Evolutionary conservation across 2,113 vertebrate species (phyloP).

Genomic region (Macroglossus sobrinus): DNA sequence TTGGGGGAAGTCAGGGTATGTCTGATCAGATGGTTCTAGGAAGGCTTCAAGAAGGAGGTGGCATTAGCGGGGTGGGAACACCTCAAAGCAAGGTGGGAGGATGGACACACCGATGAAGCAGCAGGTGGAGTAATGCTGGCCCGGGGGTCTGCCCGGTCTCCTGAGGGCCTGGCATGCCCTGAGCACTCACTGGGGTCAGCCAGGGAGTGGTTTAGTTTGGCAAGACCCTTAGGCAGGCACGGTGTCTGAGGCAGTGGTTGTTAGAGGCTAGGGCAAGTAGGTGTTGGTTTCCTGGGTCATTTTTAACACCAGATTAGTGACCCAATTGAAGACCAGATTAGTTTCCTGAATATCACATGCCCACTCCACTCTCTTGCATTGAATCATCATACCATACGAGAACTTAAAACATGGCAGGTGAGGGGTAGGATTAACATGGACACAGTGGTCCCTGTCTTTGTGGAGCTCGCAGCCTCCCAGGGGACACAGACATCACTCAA

Average conservation of each 20-base stretch:
- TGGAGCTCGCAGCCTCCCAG: background rate
- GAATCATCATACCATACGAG: background rate
- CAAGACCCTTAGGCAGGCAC: too few relatives aligned
- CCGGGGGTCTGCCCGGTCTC: fast-evolving
- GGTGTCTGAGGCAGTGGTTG: background rate
- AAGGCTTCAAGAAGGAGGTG: background rate
- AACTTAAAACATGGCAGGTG: background rate
- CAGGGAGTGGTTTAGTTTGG: background rate
- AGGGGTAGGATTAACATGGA: fast-evolving
- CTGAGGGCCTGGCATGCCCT: background rate
- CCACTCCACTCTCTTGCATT: fast-evolving
- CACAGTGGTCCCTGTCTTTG: background rate
- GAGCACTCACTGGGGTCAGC: background rate
- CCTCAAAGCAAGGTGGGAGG: background rate
- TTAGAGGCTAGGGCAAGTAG: background rate
- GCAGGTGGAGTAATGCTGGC: background rate
- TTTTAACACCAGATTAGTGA: background rate
- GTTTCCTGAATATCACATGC: background rate
- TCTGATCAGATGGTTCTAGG: background rate
- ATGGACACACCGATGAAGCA: background rate
- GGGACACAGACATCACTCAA: background rate
- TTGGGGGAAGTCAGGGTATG: background rate
- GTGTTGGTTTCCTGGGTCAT: background rate
- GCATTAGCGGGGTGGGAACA: background rate
- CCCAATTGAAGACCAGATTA: background rate